Evolutionary conservation across 2,113 vertebrate species (phyloP), one percentile per base, ranked within the genome.

Genomic region (Notiomystis cincta): DNA sequence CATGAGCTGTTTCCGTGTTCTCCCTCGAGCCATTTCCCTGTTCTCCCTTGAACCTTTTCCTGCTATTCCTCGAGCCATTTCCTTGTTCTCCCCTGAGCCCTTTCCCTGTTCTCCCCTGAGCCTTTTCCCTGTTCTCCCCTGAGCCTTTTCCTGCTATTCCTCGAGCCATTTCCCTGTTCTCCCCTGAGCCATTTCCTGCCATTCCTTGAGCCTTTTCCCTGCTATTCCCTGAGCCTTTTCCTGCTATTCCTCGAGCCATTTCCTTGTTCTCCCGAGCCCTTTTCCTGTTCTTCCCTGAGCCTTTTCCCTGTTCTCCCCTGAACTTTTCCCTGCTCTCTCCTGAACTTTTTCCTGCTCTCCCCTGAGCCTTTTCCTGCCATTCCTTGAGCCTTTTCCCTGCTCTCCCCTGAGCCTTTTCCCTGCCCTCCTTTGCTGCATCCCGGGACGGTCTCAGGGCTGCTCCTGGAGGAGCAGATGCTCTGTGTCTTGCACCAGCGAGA

Each of bases 1-100:
- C 4, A 0, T 6, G 28, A 61, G 22, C n/a, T 1, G 0, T 20
- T 82, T 56, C 40, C 33, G 25, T 30, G 30, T 4, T 35, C 9
- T 42, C 8, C 25, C 33, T 15, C 18, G 20, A 62, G 25, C 16
- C 0, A 0, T 17, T 86, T 66, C 37, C 35, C 11, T 50, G 21
- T 2, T 71, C 4, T 76, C 6, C 28, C 24, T 35, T 6, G 40
- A 50, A 5, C 14, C 7, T 6, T 48, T 60, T 23, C 35, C 33
- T 35, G 22, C 4, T 47, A 4, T 47, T 11, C 18, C n/a, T n/a
- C n/a, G 44, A 67, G 8, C 33, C 12, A 15, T 10, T 27, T 35
- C 3, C 33, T 16, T 48, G n/a, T 6, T 22, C 7, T 67, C 2
- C 22, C 18, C 28, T 28, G 45, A 37, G n/a, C 18, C 14, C 10